Conservation (phyloP, 2,888 invertebrate species). For the Serrognathus titanus region DNA sequence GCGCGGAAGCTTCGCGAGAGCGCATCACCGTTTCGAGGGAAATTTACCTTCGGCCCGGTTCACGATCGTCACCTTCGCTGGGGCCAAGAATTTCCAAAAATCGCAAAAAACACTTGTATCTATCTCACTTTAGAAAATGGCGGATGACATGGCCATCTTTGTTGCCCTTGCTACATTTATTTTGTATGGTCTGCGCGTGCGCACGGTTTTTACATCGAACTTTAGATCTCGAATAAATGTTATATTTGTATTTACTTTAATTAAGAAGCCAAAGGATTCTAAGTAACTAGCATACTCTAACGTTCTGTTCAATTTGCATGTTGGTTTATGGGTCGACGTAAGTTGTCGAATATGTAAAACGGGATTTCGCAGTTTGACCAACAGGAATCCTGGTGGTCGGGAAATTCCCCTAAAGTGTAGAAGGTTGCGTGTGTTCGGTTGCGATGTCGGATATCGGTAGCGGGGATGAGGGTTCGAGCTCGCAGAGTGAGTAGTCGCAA, state of each 20-base stretch:
- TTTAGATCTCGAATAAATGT: too few species aligned
- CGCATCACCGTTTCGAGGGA: slow-evolving; percentile 6
- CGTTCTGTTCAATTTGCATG: too few species aligned
- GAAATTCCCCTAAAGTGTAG: slow-evolving; percentile 37
- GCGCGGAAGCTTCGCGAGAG: slow-evolving; percentile 8
- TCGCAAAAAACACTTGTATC: slow-evolving; percentile 45
- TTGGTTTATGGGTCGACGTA: too few species aligned
- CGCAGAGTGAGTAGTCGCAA: slow-evolving; percentile 65
- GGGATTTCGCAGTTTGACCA: slow-evolving; percentile 11
- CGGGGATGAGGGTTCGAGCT: slow-evolving; percentile 75
- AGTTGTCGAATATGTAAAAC: neutral
- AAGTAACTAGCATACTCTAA: too few species aligned
- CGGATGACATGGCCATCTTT: slow-evolving; percentile 51
- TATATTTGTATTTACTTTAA: too few species aligned
- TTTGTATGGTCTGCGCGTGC: slow-evolving; percentile 17
- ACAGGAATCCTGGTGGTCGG: slow-evolving; percentile 6
- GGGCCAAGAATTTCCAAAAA: slow-evolving; percentile 33
- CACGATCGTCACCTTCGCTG: neutral
- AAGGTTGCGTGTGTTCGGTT: slow-evolving; percentile 48
- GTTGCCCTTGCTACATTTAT: slow-evolving; percentile 38
- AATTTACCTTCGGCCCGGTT: neutral
- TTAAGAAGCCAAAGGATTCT: too few species aligned
- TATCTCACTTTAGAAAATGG: slow-evolving; percentile 53
- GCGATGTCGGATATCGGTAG: slow-evolving; percentile 77
- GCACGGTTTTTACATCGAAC: neutral